These are phyloP conservation scores for Abscondita cerata DNA, from an alignment of 2,888 invertebrate species.

Conservation along the genomic window DNA sequence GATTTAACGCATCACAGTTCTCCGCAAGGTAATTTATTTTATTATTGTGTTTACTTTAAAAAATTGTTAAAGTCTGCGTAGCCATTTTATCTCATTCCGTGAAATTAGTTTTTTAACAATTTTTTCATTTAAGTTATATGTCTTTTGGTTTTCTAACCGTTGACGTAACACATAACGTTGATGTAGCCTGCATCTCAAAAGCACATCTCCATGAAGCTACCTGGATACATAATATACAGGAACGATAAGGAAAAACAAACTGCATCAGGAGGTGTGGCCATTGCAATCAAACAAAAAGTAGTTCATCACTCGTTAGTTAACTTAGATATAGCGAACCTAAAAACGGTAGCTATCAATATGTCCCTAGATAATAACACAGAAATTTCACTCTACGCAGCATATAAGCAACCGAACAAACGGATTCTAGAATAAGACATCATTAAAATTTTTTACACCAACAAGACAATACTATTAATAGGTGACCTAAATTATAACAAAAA, in stretches of 20 bases:
- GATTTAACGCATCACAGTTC: too few relatives aligned
- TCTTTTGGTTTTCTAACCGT: too few relatives aligned
- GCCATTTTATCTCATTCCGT: too few relatives aligned
- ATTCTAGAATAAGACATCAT: slow-evolving; percentile 10
- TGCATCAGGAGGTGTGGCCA: slow-evolving; percentile 8
- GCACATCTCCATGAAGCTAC: slow-evolving; percentile 11
- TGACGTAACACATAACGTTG: too few relatives aligned
- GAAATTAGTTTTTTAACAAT: too few relatives aligned
- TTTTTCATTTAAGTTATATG: too few relatives aligned
- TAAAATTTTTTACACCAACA: slow-evolving; percentile 7
- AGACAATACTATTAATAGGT: slow-evolving; percentile 5
- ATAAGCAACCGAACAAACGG: slow-evolving; percentile 15
- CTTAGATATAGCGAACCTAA: slow-evolving; percentile 1
- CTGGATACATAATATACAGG: slow-evolving; percentile 13
- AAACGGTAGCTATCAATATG: slow-evolving; percentile 5
- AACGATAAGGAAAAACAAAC: neutral
- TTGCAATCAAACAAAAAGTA: slow-evolving; percentile 8
- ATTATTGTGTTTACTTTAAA: too few relatives aligned
- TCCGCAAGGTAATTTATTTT: too few relatives aligned
- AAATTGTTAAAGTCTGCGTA: too few relatives aligned
- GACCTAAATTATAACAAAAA: slow-evolving; percentile 2
- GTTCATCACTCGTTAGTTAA: slow-evolving; percentile 4
- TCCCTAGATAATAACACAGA: neutral
- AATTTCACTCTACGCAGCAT: slow-evolving; percentile 7
- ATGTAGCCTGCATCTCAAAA: slow-evolving; percentile 14